phyloP scores from a whole-genome alignment of 2,797 vertebrate species.

The Balearica regulorum region DNA sequence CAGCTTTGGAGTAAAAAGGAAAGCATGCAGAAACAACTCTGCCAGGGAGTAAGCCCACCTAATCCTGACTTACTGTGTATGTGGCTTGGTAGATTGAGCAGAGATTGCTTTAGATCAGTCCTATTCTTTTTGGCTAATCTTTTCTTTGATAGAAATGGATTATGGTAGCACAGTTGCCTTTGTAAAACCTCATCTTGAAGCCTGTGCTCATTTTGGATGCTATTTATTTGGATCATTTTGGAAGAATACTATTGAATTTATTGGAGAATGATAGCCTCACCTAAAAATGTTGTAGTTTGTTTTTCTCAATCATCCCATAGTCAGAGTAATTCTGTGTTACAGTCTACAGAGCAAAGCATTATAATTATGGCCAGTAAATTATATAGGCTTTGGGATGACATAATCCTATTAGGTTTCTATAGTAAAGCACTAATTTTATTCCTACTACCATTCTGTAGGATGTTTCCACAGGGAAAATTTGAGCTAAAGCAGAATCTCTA shows the following conservation, averaged over 20 bases:
- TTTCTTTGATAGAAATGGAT: background rate
- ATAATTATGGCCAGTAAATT: constrained; percentile 31
- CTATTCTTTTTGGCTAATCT: background rate
- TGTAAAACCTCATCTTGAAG: background rate
- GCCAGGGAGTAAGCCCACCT: background rate
- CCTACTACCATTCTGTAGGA: background rate
- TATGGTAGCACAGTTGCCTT: background rate
- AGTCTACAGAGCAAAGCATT: background rate
- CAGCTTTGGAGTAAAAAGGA: background rate
- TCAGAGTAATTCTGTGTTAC: background rate
- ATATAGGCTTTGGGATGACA: background rate
- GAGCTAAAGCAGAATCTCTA: constrained; percentile 48
- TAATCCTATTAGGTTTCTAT: background rate
- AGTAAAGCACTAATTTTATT: constrained; percentile 15
- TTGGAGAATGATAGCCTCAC: background rate
- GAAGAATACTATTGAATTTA: background rate
- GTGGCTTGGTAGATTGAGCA: background rate
- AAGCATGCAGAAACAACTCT: background rate
- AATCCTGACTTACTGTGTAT: background rate
- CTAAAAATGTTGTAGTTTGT: background rate
- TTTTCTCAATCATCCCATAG: background rate
- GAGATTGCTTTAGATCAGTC: background rate
- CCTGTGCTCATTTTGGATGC: background rate
- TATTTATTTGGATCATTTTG: background rate
- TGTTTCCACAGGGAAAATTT: constrained; percentile 6